Evolutionary conservation across 1,140 invertebrate species (phyloP).

Genomic region (Nixonia krombeini): DNA sequence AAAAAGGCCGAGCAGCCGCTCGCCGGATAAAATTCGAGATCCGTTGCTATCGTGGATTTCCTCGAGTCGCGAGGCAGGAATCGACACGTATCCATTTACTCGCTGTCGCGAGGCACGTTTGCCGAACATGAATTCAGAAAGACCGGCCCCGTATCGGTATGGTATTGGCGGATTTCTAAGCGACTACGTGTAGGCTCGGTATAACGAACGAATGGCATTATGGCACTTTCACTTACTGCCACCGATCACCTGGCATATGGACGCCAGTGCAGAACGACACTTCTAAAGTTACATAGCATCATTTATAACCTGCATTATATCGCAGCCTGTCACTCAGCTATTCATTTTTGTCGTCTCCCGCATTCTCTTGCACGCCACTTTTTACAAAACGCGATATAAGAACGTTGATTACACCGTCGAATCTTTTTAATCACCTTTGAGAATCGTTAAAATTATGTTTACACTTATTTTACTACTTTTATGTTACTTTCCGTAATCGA

Average conservation of each 20-base stretch:
- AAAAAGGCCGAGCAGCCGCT: too few relatives aligned
- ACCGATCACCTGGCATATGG: constrained; percentile 50
- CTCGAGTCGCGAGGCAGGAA: constrained; percentile 37
- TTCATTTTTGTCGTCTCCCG: too few relatives aligned
- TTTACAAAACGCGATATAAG: too few relatives aligned
- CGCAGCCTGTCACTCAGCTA: constrained; percentile 4
- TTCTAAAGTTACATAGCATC: constrained; percentile 24
- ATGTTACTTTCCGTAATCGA: too few relatives aligned
- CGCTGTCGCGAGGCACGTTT: constrained; percentile 16
- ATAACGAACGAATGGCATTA: constrained; percentile 33
- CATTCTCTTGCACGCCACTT: too few relatives aligned
- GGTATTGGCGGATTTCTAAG: constrained; percentile 51
- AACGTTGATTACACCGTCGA: too few relatives aligned
- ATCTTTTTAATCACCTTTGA: too few relatives aligned
- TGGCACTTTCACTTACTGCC: constrained; percentile 58
- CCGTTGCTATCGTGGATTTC: too few relatives aligned
- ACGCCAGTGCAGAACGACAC: constrained; percentile 40
- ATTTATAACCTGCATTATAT: constrained; percentile 22
- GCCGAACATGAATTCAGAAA: constrained; percentile 20
- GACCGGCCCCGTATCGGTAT: constrained; percentile 44
- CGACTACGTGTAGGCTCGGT: constrained; percentile 32
- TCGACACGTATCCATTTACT: constrained; percentile 28
- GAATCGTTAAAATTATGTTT: too few relatives aligned
- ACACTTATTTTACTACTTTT: too few relatives aligned
- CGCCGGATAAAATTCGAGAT: too few relatives aligned